Evolutionary conservation across 2,113 vertebrate genomes (phyloP), one percentile per base, ranked within the genome.

Genomic region (Cryptotis parvus): DNA sequence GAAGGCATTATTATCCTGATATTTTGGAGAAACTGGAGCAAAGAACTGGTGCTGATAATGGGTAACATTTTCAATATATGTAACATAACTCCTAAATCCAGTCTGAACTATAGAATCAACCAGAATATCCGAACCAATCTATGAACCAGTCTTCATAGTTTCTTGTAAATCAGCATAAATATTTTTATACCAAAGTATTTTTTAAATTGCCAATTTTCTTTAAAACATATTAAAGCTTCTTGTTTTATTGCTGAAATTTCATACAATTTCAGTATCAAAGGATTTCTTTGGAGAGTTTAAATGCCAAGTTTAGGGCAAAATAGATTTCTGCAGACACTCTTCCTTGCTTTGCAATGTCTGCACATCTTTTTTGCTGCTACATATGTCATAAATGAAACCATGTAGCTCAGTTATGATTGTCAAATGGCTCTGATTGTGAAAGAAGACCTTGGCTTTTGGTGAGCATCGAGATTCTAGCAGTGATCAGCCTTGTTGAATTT

Each of bases 361-460:
- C 80, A 91, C 93, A 91, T 95, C 83, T 91, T 74, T n/a, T 66
- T 92, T 91, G 79, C 69, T n/a, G 55, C 75, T 74, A 35, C 76
- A 70, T 65, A 79, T 45, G 20, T 41, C 41, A 87, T 75, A 75
- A 76, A 93, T 31, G 39, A 91, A 52, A 68, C 58, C 79, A 69
- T 88, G 83, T 78, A 90, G 88, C 85, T 76, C 37, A 15, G 7
- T 35, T 55, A 58, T 24, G 16, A 9, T 45, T 93, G 78, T 79
- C 93, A 91, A 79, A 43, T 1, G n/a, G 78, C 41, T 88, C 43
- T 78, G 31, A 86, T 52, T 89, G 52, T 58, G 52, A 87, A 91
- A 85, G 77, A 18, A 0, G 3, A 78, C 43, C 29, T 93, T 86
- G 68, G 22, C 45, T 79, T 63, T 78, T 55, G 24, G 12, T 81